These are phyloP conservation scores for Cryptocheilus praepositus DNA, from an alignment of 2,888 invertebrate species.

Conservation along the genomic window DNA sequence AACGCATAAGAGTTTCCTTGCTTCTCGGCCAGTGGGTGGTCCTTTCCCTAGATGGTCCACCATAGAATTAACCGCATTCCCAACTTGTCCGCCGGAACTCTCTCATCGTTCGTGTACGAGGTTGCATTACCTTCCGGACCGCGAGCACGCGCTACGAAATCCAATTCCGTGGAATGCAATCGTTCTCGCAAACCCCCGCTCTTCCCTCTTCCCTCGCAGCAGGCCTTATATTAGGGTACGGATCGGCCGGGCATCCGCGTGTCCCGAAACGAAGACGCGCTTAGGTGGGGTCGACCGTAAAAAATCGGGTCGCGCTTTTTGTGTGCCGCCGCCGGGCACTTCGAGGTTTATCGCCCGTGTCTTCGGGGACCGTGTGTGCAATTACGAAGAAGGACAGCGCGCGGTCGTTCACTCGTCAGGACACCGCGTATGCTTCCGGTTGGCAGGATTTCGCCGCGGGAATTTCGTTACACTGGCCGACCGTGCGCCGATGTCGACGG, in stretches of 20 bases:
- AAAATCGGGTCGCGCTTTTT: too few species aligned
- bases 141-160: slow-evolving; percentile 40
- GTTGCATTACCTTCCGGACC: slow-evolving; percentile 47
- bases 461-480: slow-evolving; percentile 6
- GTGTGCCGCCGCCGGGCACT: too few species aligned
- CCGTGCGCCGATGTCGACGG: not conserved
- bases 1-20: too few species aligned
- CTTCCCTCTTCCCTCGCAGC: slow-evolving; percentile 25
- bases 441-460: not conserved
- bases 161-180: slow-evolving; percentile 46
- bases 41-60: slow-evolving; percentile 16
- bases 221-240: not conserved
- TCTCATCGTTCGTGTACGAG: slow-evolving; percentile 15
- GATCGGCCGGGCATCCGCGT: too few species aligned
- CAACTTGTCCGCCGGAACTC: slow-evolving; percentile 16
- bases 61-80: slow-evolving; percentile 46
- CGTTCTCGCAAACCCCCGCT: slow-evolving; percentile 37
- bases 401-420: not conserved
- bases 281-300: too few species aligned
- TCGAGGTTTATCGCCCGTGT: too few species aligned
- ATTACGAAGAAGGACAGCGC: not conserved
- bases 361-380: not conserved
- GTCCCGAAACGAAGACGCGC: too few species aligned
- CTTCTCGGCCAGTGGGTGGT: slow-evolving; percentile 5
- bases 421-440: too few species aligned